phyloP scores from a whole-genome alignment of 1,140 invertebrate species.

The Eupristina koningsbergeri region DNA sequence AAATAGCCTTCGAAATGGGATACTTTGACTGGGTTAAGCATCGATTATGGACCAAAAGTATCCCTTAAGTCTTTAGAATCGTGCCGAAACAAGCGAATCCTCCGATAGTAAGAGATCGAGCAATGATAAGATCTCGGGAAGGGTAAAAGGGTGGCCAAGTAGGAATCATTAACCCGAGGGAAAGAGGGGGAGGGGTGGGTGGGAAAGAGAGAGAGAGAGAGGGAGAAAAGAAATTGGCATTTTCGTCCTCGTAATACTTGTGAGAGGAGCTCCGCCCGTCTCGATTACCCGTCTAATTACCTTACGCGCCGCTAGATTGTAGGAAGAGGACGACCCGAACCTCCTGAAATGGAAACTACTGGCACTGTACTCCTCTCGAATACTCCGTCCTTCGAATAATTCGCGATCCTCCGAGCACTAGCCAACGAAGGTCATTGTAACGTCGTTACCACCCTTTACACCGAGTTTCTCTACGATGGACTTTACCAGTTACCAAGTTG shows the following conservation, averaged over 20 bases:
- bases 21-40: constrained; percentile 28
- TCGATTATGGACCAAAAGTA: constrained; percentile 29
- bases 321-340: constrained; percentile 62
- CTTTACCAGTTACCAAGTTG: not conserved
- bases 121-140: constrained; percentile 56
- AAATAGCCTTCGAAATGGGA: constrained; percentile 16
- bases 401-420: constrained; percentile 56
- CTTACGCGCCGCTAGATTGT: constrained; percentile 53
- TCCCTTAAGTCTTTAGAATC: constrained; percentile 13
- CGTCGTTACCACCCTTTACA: constrained; percentile 67
- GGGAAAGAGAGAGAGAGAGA: not conserved
- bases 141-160: constrained; percentile 46
- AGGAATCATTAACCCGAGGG: constrained; percentile 32
- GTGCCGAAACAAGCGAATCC: constrained; percentile 42
- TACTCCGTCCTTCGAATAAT: constrained; percentile 57
- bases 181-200: constrained; percentile 12
- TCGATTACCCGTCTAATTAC: constrained; percentile 72
- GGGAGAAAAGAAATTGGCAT: constrained; percentile 17
- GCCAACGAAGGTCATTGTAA: constrained; percentile 68
- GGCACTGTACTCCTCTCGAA: constrained; percentile 45
- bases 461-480: constrained; percentile 33
- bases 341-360: constrained; percentile 63
- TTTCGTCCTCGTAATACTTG: not conserved
- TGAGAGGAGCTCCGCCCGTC: constrained; percentile 54
- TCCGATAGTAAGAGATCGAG: constrained; percentile 33